Percentiles rank a stretch among this genome's conserved stretches.
Evolutionary conservation across 2,888 invertebrate genomes (phyloP).

Genomic region (Pollenia amentaria): DNA sequence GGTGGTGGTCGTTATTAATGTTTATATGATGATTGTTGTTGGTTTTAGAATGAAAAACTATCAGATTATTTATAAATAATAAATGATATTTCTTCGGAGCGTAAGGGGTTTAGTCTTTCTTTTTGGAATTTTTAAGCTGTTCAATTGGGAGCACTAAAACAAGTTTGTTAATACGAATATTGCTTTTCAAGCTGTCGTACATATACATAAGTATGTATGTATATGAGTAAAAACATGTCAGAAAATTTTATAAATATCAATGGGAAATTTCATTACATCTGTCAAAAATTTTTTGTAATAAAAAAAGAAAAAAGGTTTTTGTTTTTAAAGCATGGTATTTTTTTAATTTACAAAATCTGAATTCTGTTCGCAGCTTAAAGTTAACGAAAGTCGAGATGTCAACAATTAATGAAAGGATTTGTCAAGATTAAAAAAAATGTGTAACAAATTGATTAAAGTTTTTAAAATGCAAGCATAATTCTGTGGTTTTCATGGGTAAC

Average conservation of each 20-base stretch:
- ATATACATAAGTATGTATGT: too few species aligned
- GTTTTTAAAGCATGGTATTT: background rate
- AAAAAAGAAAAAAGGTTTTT: slow-evolving; percentile 5
- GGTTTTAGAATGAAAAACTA: slow-evolving; percentile 48
- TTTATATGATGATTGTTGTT: slow-evolving; percentile 61
- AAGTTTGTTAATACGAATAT: slow-evolving; percentile 52
- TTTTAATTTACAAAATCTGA: slow-evolving; percentile 3
- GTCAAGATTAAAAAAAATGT: background rate
- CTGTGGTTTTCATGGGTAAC: too few species aligned
- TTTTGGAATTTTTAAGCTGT: slow-evolving; percentile 47
- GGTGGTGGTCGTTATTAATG: slow-evolving; percentile 68
- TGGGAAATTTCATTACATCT: slow-evolving; percentile 58
- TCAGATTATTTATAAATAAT: slow-evolving; percentile 67
- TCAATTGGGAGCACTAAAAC: slow-evolving; percentile 60
- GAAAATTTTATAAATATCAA: slow-evolving; percentile 55
- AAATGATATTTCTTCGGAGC: slow-evolving; percentile 40
- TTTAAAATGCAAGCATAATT: background rate
- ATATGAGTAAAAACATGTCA: slow-evolving; percentile 60
- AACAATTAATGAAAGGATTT: slow-evolving; percentile 46
- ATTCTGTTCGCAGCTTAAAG: background rate
- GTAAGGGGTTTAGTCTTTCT: slow-evolving; percentile 15
- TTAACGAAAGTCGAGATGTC: background rate
- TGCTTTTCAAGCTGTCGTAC: slow-evolving; percentile 16
- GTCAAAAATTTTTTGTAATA: slow-evolving; percentile 42
- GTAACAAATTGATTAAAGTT: background rate